Percentiles rank a stretch among this genome's conserved stretches.
Evolutionary conservation across 2,797 vertebrate genomes (phyloP).

Genomic region (Odontamblyopus lacepedii): DNA sequence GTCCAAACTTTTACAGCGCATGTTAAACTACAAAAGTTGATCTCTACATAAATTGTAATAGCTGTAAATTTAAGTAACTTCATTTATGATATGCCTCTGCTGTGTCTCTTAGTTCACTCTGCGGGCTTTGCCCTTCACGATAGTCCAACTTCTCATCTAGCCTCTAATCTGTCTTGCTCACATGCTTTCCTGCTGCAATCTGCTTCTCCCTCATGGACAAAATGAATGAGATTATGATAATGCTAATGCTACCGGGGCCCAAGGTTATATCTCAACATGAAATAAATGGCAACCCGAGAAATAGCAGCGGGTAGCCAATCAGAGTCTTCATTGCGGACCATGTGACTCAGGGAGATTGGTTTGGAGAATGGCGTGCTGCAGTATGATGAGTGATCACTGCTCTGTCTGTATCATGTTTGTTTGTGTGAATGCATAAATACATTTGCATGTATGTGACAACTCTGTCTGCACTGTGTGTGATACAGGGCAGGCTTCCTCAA

Average conservation of each 20-base stretch:
- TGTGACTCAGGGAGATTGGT: slow-evolving; percentile 31
- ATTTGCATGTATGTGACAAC: slow-evolving; percentile 30
- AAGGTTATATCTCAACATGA: slow-evolving; percentile 38
- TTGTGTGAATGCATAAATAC: slow-evolving; percentile 19
- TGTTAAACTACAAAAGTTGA: neutral
- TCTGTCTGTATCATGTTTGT: slow-evolving; percentile 22
- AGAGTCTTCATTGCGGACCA: slow-evolving; percentile 17
- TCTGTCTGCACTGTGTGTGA: slow-evolving; percentile 22
- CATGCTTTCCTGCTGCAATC: slow-evolving; percentile 16
- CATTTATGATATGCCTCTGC: neutral
- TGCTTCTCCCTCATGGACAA: slow-evolving; percentile 16
- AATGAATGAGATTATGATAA: slow-evolving; percentile 33
- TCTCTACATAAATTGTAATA: neutral
- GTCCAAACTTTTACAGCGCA: neutral
- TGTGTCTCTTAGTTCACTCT: neutral
- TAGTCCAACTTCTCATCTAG: neutral
- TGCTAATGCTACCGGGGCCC: slow-evolving; percentile 26
- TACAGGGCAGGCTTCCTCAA: slow-evolving; percentile 12
- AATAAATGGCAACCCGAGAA: slow-evolving; percentile 35
- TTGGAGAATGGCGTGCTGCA: slow-evolving; percentile 16
- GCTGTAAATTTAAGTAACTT: neutral
- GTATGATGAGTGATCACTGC: slow-evolving; percentile 37
- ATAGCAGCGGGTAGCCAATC: slow-evolving; percentile 33
- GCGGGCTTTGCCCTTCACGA: neutral
- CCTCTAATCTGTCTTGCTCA: slow-evolving; percentile 21